These are phyloP conservation scores for Drosophila anceps DNA, from an alignment of 2,888 invertebrate species.

Conservation along the genomic window DNA sequence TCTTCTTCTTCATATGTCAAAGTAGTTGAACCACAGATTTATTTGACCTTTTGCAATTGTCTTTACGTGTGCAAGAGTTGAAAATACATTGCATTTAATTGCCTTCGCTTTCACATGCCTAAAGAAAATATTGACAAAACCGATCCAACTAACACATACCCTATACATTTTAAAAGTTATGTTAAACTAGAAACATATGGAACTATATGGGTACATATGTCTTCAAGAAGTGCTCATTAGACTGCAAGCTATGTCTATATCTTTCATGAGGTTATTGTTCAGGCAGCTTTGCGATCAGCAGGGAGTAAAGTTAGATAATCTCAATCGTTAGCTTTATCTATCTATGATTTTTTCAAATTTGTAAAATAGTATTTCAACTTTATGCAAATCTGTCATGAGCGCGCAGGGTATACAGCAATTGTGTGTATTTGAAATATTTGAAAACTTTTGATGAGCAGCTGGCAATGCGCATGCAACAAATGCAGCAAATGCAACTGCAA, in stretches of 20 bases:
- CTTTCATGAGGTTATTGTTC: no score
- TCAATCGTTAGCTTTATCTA: not conserved
- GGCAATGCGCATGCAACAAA: slow-evolving; percentile 36
- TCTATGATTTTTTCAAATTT: not conserved
- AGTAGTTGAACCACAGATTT: slow-evolving; percentile 2
- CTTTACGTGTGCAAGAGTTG: slow-evolving; percentile 22
- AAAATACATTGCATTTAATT: slow-evolving; percentile 19
- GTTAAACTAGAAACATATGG: not conserved
- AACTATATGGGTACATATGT: not conserved
- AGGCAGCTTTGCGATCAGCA: no score
- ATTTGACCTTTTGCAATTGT: slow-evolving; percentile 37
- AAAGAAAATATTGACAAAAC: not conserved
- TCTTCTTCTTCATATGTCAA: not conserved
- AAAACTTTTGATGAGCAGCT: not conserved
- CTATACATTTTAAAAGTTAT: not conserved
- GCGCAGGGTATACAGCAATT: not conserved
- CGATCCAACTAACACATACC: not conserved
- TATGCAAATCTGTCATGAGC: not conserved
- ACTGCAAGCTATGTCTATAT: no score
- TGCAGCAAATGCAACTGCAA: slow-evolving; percentile 16
- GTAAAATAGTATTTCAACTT: not conserved
- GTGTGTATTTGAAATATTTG: not conserved
- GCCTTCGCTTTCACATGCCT: slow-evolving; percentile 3
- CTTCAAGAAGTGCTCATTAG: not conserved
- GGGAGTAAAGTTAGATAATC: not conserved